These are phyloP conservation scores for Cephus pygmeus DNA, from an alignment of 2,888 invertebrate species.

Conservation along the genomic window DNA sequence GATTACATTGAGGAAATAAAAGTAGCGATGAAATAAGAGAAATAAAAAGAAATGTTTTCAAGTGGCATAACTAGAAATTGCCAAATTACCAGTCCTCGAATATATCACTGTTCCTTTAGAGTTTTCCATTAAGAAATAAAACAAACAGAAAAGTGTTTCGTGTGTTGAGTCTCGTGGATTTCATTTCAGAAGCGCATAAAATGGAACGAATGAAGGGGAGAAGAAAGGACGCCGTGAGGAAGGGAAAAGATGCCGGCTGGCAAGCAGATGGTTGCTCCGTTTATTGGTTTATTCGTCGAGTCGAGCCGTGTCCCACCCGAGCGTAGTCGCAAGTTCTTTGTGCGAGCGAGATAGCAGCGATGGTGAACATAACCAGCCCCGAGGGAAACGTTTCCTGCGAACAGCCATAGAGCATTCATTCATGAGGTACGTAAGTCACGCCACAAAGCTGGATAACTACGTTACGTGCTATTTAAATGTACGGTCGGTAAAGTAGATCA, in stretches of 20 bases:
- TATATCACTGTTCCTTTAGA: no score
- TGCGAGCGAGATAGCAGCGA: constrained; percentile 30
- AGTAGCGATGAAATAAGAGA: no score
- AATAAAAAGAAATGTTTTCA: no score
- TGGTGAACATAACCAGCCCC: constrained; percentile 18
- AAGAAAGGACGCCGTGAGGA: constrained; percentile 32
- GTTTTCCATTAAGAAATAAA: no score
- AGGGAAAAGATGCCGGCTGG: constrained; percentile 60
- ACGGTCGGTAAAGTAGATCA: no score
- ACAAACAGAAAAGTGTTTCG: background rate
- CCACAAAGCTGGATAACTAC: no score
- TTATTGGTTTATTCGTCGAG: constrained; percentile 65
- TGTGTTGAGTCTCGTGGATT: constrained; percentile 48
- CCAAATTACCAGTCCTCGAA: no score
- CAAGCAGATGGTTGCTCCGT: constrained; percentile 65
- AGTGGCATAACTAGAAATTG: no score
- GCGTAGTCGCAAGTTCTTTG: constrained; percentile 43
- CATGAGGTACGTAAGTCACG: constrained; percentile 39
- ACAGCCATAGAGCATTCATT: constrained; percentile 28
- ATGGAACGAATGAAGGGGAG: constrained; percentile 45
- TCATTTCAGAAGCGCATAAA: constrained; percentile 62
- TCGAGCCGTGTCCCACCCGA: constrained; percentile 52
- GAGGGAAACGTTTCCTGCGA: constrained; percentile 9
- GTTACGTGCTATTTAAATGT: no score
- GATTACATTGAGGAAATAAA: no score